phyloP scores from a whole-genome alignment of 2,888 invertebrate species.

The Cheilosia pagana region DNA sequence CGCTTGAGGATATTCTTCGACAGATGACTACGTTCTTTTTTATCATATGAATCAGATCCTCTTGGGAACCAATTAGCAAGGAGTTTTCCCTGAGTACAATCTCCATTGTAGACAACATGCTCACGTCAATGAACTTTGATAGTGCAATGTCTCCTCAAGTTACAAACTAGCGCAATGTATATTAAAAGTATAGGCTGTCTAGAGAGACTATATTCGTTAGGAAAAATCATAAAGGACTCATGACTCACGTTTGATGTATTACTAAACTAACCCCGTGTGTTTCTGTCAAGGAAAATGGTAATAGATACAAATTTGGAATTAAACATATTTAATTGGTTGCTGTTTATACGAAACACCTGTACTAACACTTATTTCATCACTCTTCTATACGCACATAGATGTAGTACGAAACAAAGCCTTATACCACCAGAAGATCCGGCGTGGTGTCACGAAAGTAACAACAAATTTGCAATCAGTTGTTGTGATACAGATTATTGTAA shows the following conservation, averaged over 20 bases:
- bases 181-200: not conserved
- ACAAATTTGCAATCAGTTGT: conserved; percentile 84
- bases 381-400: conserved; percentile 84
- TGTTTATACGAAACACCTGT: not conserved
- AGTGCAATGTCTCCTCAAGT: conserved; percentile 8
- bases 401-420: conserved; percentile 85
- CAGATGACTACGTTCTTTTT: not conserved
- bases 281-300: not conserved
- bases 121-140: conserved; percentile 30
- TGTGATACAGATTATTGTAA: conserved; percentile 89
- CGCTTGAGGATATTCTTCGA: not conserved
- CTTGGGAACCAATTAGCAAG: conserved; percentile 1
- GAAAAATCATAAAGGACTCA: not conserved
- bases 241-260: not conserved
- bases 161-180: not conserved
- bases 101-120: not conserved
- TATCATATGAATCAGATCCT: not conserved
- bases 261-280: not conserved
- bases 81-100: not conserved
- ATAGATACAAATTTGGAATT: not conserved
- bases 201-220: too few species aligned
- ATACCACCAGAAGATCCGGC: conserved; percentile 87
- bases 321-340: conserved; percentile 1
- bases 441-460: conserved; percentile 85
- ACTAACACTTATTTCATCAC: conserved; percentile 24